These are phyloP conservation scores for Monomorium pharaonis DNA, from an alignment of 1,140 invertebrate species.

Conservation along the genomic window DNA sequence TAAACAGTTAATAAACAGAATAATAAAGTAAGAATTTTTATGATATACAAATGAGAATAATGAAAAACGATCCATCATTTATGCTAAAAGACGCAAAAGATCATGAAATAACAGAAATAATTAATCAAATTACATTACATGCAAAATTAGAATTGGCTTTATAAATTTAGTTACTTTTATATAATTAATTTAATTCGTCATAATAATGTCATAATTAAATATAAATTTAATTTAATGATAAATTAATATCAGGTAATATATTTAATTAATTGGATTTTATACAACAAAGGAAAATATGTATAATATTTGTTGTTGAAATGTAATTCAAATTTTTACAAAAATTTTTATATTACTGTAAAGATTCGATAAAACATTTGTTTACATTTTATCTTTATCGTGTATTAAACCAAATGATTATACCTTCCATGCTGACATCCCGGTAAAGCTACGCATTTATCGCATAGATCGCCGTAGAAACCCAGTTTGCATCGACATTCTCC, in stretches of 20 bases:
- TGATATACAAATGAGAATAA: background rate
- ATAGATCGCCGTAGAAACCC: slow-evolving; percentile 93
- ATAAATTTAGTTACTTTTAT: background rate
- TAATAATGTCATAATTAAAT: slow-evolving; percentile 9
- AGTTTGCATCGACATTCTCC: slow-evolving; percentile 93
- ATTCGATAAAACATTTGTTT: background rate
- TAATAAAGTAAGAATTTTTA: background rate
- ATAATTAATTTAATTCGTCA: background rate
- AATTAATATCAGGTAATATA: background rate
- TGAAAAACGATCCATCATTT: background rate
- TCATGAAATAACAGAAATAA: background rate
- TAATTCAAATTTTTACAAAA: background rate
- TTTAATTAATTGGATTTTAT: background rate
- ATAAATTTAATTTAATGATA: background rate
- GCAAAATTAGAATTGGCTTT: background rate
- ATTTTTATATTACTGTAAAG: background rate
- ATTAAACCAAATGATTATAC: slow-evolving; percentile 66
- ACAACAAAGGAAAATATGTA: background rate
- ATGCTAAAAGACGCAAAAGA: background rate
- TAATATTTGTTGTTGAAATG: background rate
- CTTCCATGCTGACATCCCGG: slow-evolving; percentile 94
- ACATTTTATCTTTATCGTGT: background rate
- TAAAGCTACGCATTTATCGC: slow-evolving; percentile 93
- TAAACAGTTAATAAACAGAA: background rate
- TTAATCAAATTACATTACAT: background rate